These are phyloP conservation scores for Amblyopsis hoosieri DNA, from an alignment of 2,797 vertebrate species.

Conservation along the genomic window DNA sequence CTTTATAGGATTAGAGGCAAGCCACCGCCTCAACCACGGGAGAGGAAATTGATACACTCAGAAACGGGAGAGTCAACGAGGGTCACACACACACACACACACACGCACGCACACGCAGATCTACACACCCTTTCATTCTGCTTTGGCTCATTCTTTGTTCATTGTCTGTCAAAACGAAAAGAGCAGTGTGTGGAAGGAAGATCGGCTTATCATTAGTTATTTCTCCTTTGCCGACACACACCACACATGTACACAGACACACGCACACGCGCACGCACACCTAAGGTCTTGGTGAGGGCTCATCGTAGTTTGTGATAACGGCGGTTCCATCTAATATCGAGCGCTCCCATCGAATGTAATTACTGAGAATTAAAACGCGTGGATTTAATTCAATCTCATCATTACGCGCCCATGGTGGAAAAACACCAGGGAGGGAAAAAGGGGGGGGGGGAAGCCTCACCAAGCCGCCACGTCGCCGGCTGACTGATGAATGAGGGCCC, in stretches of 20 bases:
- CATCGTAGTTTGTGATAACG: slow-evolving; percentile 67
- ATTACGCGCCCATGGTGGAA: slow-evolving; percentile 46
- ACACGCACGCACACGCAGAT: neutral
- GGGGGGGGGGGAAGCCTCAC: too few relatives aligned
- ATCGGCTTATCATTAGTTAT: slow-evolving; percentile 73
- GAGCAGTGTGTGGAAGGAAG: slow-evolving; percentile 65
- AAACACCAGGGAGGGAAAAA: slow-evolving; percentile 28
- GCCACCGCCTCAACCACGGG: slow-evolving; percentile 26
- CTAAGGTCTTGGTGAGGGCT: slow-evolving; percentile 40
- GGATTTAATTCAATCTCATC: slow-evolving; percentile 61
- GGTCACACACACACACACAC: slow-evolving; percentile 12
- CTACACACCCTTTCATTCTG: neutral
- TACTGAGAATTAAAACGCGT: slow-evolving; percentile 69
- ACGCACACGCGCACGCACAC: slow-evolving; percentile 21
- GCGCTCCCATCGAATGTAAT: slow-evolving; percentile 73
- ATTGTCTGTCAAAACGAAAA: slow-evolving; percentile 68
- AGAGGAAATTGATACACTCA: slow-evolving; percentile 47
- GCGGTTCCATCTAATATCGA: slow-evolving; percentile 73
- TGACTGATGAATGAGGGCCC: too few relatives aligned
- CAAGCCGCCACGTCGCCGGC: too few relatives aligned
- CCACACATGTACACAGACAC: neutral
- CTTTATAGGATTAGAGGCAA: slow-evolving; percentile 63
- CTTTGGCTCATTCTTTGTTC: slow-evolving; percentile 57
- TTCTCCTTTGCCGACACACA: slow-evolving; percentile 38
- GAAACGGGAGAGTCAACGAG: slow-evolving; percentile 36